These are phyloP conservation scores for Hippolais icterina DNA, from an alignment of 2,113 vertebrate species.

Conservation along the genomic window DNA sequence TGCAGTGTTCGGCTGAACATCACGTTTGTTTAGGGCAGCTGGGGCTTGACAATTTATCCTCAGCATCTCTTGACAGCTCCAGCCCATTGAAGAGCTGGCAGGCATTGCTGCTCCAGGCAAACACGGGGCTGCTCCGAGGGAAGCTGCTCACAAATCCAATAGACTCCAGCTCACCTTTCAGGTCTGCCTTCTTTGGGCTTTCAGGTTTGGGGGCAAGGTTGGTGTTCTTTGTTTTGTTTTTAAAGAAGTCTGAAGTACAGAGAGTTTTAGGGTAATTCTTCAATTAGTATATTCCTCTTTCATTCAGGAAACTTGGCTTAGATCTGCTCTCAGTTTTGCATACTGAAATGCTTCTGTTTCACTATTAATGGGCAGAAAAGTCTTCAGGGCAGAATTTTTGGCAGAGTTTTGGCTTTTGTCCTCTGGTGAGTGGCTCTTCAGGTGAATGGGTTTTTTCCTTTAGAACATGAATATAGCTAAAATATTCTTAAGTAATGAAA, in stretches of 20 bases:
- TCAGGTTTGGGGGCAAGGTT: not conserved
- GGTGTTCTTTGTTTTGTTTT: not conserved
- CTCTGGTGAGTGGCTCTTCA: not conserved
- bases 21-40: not conserved
- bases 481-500: not conserved
- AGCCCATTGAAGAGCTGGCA: not conserved
- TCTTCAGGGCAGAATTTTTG: not conserved
- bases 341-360: not conserved
- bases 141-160: not conserved
- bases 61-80: constrained; percentile 14
- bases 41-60: not conserved
- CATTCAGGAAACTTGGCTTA: not conserved
- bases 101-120: not conserved
- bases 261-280: not conserved
- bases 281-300: not conserved
- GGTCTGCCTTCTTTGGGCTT: not conserved
- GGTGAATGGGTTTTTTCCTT: not conserved
- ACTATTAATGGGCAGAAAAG: not conserved
- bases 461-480: not conserved
- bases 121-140: not conserved
- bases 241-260: not conserved
- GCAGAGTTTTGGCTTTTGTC: not conserved
- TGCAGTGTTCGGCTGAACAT: not conserved
- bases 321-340: not conserved
- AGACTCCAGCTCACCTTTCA: not conserved